Evolutionary conservation across 2,888 invertebrate species (phyloP).

Genomic region (Cerceris ruficornis): DNA sequence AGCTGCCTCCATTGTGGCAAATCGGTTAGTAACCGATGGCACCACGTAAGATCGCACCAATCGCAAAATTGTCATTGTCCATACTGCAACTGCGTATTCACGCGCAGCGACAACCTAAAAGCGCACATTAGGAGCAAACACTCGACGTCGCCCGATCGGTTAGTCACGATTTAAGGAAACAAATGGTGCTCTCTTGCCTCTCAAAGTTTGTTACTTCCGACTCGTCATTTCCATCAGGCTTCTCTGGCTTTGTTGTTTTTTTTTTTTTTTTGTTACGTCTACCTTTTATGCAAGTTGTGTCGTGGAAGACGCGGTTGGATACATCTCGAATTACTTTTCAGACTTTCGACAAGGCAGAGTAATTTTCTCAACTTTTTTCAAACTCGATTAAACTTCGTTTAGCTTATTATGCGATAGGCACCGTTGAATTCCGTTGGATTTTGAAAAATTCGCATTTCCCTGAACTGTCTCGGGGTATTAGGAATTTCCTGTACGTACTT

Average conservation of each 20-base stretch:
- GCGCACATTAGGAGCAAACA: constrained; percentile 87
- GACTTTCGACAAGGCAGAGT: neutral
- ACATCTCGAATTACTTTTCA: neutral
- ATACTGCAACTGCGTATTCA: constrained; percentile 85
- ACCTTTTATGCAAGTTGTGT: neutral
- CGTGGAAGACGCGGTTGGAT: neutral
- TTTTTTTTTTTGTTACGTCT: neutral
- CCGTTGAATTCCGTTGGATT: neutral
- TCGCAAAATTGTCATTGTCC: constrained; percentile 86
- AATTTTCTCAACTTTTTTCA: constrained; percentile 5
- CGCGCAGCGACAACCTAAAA: constrained; percentile 87
- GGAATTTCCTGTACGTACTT: neutral
- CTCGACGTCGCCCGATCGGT: constrained; percentile 25
- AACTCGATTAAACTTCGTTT: constrained; percentile 17
- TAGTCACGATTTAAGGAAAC: neutral
- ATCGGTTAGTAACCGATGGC: constrained; percentile 87
- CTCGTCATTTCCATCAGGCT: neutral
- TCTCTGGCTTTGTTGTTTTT: too few species aligned
- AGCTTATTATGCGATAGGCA: neutral
- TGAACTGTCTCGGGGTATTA: too few species aligned
- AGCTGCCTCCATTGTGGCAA: constrained; percentile 86
- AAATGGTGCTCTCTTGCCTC: neutral
- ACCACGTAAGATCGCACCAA: constrained; percentile 86
- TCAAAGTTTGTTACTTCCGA: neutral
- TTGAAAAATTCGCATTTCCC: too few species aligned